phyloP scores from a whole-genome alignment of 2,113 vertebrate species.

The Oreotrochilus melanogaster region DNA sequence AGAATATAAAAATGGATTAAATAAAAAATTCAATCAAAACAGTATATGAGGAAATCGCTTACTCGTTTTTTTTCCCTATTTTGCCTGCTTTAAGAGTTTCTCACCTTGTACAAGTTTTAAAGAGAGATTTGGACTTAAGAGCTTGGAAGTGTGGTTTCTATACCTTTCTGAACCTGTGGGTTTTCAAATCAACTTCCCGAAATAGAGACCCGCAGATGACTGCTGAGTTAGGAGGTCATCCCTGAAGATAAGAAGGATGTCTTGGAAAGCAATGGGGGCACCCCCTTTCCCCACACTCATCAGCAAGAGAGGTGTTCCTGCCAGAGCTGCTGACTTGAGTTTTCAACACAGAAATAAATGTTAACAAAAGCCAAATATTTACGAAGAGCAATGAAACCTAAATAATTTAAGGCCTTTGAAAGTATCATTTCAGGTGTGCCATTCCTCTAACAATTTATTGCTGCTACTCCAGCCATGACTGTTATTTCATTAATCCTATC shows the following conservation, averaged over 20 bases:
- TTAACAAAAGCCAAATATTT: constrained; percentile 59
- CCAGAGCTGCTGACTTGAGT: neutral
- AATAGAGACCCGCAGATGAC: neutral
- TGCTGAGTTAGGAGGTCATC: neutral
- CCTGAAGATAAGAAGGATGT: neutral
- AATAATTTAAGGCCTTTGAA: constrained; percentile 47
- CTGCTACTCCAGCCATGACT: constrained; percentile 51
- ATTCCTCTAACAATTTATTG: constrained; percentile 54
- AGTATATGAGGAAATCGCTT: neutral
- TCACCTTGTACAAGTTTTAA: neutral
- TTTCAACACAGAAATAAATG: constrained; percentile 57
- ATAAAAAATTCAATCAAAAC: neutral
- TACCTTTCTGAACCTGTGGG: neutral
- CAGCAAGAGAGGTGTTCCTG: neutral
- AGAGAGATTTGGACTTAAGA: neutral
- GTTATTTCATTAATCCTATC: constrained; percentile 71
- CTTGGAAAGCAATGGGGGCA: neutral
- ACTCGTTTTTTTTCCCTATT: neutral
- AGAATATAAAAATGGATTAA: neutral
- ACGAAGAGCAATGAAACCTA: constrained; percentile 15
- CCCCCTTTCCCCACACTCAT: neutral
- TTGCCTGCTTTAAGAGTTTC: neutral
- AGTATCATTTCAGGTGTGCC: constrained; percentile 55
- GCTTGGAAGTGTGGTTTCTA: neutral
- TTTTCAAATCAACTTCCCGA: neutral